phyloP scores from a whole-genome alignment of 2,888 invertebrate species.

The Pristionchus japonicus region DNA sequence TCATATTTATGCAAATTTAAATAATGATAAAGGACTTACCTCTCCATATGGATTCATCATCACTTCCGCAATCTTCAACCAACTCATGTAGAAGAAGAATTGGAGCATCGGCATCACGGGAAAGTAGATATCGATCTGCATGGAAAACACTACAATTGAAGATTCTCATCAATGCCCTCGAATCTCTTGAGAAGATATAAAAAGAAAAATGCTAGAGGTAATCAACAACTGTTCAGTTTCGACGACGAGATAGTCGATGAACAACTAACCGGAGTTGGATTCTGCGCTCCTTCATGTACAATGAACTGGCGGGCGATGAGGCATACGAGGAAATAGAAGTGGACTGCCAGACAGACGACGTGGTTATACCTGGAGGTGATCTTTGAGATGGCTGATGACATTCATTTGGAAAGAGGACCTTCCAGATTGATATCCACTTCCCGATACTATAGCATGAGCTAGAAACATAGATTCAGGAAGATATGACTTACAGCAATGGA shows the following conservation, averaged over 20 bases:
- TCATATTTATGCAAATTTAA: no score
- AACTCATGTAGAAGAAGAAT: slow-evolving; percentile 46
- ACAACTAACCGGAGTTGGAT: background rate
- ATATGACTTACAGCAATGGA: slow-evolving; percentile 6
- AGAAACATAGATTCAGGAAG: no score
- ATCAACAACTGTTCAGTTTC: no score
- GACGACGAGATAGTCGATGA: no score
- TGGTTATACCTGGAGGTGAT: slow-evolving; percentile 39
- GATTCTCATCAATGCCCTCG: no score
- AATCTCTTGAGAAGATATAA: no score
- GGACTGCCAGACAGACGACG: slow-evolving; percentile 43
- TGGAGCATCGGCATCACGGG: slow-evolving; percentile 37
- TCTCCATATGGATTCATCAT: slow-evolving; percentile 46
- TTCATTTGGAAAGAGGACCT: no score
- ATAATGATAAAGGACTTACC: background rate
- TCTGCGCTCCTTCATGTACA: background rate
- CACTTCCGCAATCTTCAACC: slow-evolving; percentile 33
- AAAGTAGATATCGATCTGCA: slow-evolving; percentile 45
- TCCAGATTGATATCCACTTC: no score
- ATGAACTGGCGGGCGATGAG: slow-evolving; percentile 41
- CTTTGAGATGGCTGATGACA: no score
- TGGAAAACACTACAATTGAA: no score
- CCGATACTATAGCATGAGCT: no score
- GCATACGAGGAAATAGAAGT: slow-evolving; percentile 41
- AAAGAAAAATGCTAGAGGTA: no score